A percentile compares a stretch with the other conserved stretches of the same genome.
Evolutionary conservation across 1,140 invertebrate genomes (phyloP).

Genomic region (Neotoxoptera formosana): DNA sequence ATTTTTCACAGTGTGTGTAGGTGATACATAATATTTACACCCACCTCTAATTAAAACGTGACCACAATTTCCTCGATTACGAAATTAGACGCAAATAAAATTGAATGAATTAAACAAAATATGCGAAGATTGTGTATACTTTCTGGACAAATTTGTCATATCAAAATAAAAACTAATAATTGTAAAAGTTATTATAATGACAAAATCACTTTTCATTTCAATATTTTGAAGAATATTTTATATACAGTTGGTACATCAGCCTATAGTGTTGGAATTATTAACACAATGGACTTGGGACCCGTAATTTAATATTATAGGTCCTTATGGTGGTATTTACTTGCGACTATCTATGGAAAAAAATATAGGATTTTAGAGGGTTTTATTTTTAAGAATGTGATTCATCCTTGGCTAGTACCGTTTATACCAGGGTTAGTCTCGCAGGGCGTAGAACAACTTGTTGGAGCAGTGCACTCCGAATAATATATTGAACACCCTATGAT

Average conservation of each 20-base stretch:
- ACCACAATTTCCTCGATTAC: background rate
- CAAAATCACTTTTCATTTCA: background rate
- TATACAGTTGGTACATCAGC: no score
- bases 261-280: background rate
- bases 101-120: background rate
- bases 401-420: background rate
- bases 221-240: background rate
- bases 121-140: background rate
- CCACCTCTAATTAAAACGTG: background rate
- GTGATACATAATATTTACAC: background rate
- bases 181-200: background rate
- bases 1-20: conserved; percentile 3
- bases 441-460: background rate
- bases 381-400: background rate
- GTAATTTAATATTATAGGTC: background rate
- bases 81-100: background rate
- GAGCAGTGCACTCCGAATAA: background rate
- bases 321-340: background rate
- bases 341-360: background rate
- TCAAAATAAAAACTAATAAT: background rate
- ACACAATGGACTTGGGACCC: background rate
- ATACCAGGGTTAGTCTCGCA: background rate
- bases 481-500: background rate
- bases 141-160: background rate
- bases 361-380: background rate